phyloP scores from a whole-genome alignment of 2,888 invertebrate species.

The Pediacus dermestoides region DNA sequence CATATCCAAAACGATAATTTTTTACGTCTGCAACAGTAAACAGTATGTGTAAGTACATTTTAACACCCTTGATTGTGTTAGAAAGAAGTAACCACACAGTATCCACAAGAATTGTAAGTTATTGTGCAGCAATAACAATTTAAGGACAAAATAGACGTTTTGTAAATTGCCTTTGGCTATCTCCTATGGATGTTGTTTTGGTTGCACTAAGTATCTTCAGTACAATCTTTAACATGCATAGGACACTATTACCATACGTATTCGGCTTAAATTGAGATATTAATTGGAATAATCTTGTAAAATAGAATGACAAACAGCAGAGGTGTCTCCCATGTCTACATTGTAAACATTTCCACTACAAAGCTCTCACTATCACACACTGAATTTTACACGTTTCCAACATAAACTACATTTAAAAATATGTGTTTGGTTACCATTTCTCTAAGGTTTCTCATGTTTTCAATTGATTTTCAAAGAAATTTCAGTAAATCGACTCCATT shows the following conservation, averaged over 20 bases:
- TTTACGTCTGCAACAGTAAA: conserved; percentile 46
- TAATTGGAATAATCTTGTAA: conserved; percentile 35
- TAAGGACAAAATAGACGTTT: conserved; percentile 25
- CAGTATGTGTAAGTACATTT: no score
- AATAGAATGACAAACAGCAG: conserved; percentile 49
- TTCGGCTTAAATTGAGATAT: conserved; percentile 17
- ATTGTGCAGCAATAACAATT: no score
- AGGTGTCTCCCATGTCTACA: conserved; percentile 53
- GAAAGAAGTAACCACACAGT: no score
- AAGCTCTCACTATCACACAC: conserved; percentile 43
- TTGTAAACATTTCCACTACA: conserved; percentile 51
- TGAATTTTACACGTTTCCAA: conserved; percentile 38
- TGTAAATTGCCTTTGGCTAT: conserved; percentile 42
- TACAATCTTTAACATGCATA: conserved; percentile 22
- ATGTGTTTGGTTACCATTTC: conserved; percentile 50
- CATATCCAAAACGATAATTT: conserved; percentile 41
- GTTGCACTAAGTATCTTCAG: conserved; percentile 13
- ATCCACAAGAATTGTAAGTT: no score
- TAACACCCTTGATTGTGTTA: no score
- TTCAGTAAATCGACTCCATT: conserved; percentile 63
- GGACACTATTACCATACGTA: conserved; percentile 23
- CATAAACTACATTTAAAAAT: conserved; percentile 37
- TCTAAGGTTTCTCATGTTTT: conserved; percentile 48
- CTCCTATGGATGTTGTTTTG: conserved; percentile 14
- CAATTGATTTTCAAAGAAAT: conserved; percentile 59